These are phyloP conservation scores for Hiodon tergisus DNA, from an alignment of 2,113 vertebrate genomes.

Conservation along the genomic window DNA sequence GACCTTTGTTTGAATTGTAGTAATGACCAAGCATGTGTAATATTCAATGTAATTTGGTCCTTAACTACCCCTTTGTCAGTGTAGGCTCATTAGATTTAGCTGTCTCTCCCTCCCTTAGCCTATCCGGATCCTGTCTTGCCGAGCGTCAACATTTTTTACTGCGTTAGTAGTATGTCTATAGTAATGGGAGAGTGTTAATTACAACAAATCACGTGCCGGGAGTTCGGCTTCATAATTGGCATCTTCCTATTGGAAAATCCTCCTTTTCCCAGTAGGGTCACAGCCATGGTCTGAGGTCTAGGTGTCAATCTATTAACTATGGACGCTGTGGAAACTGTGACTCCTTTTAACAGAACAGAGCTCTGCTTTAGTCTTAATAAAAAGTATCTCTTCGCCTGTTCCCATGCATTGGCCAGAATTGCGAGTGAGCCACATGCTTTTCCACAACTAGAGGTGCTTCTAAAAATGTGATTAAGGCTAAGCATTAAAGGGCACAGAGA, in stretches of 20 bases:
- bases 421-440: too few species aligned
- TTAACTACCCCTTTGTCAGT: slow-evolving; percentile 59
- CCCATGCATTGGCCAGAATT: slow-evolving; percentile 10
- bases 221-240: slow-evolving; percentile 80
- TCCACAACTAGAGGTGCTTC: too few species aligned
- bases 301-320: slow-evolving; percentile 57
- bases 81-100: slow-evolving; percentile 75
- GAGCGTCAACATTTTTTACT: slow-evolving; percentile 74
- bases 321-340: slow-evolving; percentile 64
- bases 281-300: slow-evolving; percentile 32
- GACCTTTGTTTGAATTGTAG: slow-evolving; percentile 37
- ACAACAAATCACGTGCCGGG: slow-evolving; percentile 71
- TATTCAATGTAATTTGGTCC: slow-evolving; percentile 61
- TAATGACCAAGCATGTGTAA: slow-evolving; percentile 51
- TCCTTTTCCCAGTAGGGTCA: too few species aligned
- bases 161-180: slow-evolving; percentile 81
- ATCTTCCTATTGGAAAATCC: slow-evolving; percentile 50
- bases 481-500: too few species aligned
- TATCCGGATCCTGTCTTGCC: slow-evolving; percentile 53
- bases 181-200: slow-evolving; percentile 80
- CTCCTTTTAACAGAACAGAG: slow-evolving; percentile 59
- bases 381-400: slow-evolving; percentile 28
- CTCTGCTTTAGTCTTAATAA: slow-evolving; percentile 32
- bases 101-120: slow-evolving; percentile 51
- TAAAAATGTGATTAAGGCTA: too few species aligned